These are phyloP conservation scores for Pristionchus japonicus DNA, from an alignment of 2,888 invertebrate species.

Conservation along the genomic window DNA sequence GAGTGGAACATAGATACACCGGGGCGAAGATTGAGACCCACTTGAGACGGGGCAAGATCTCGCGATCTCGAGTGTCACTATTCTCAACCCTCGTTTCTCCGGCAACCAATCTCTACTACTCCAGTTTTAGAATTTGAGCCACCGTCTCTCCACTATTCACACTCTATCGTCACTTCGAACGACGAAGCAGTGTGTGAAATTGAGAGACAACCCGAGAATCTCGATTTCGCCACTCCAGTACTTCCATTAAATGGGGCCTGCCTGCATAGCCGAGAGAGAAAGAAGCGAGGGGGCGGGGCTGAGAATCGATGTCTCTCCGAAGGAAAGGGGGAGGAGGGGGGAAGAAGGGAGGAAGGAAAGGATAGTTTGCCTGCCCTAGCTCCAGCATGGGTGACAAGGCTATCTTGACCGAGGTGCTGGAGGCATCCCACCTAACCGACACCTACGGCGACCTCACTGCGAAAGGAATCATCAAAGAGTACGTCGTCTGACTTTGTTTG, in stretches of 20 bases:
- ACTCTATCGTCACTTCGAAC: too few species aligned
- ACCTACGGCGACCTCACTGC: slow-evolving; percentile 72
- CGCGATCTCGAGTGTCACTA: not conserved
- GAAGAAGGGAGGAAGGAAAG: not conserved
- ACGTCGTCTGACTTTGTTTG: slow-evolving; percentile 44
- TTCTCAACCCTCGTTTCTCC: not conserved
- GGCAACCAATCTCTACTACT: too few species aligned
- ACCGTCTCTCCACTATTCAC: too few species aligned
- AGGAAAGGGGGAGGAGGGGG: not conserved
- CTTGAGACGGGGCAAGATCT: not conserved
- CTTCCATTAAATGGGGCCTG: slow-evolving; percentile 20
- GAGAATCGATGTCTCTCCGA: slow-evolving; percentile 31
- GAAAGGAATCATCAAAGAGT: slow-evolving; percentile 69
- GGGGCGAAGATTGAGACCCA: not conserved
- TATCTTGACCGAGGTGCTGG: slow-evolving; percentile 73
- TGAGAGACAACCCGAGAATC: too few species aligned
- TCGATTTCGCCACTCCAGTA: not conserved
- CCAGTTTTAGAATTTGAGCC: too few species aligned
- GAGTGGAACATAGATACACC: not conserved
- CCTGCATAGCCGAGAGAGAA: slow-evolving; percentile 16
- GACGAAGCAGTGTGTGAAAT: too few species aligned
- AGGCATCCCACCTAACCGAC: slow-evolving; percentile 74
- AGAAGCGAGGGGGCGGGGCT: not conserved
- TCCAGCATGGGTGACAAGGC: slow-evolving; percentile 72
- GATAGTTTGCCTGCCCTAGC: not conserved